Conservation (phyloP, 1,140 invertebrate genomes). For the Monochamus saltuarius region DNA sequence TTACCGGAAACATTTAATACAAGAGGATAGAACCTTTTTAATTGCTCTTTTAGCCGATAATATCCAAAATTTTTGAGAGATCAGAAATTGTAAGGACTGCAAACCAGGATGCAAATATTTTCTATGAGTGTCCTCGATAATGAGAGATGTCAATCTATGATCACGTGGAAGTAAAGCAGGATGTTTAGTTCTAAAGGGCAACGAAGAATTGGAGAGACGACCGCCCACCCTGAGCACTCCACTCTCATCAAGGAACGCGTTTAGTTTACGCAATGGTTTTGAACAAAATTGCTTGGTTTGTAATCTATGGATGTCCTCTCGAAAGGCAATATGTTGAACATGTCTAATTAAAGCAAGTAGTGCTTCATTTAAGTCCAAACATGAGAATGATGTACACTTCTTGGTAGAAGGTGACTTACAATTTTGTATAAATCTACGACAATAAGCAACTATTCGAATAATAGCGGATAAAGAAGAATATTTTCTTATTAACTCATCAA, state of each 20-base stretch:
- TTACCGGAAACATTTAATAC: constrained; percentile 4
- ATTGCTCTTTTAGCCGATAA: constrained; percentile 3
- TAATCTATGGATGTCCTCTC: neutral
- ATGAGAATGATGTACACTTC: too few species aligned
- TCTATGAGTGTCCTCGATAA: constrained; percentile 10
- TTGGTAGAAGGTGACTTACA: too few species aligned
- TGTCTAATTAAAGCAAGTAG: neutral
- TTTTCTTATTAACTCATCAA: neutral
- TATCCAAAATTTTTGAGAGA: constrained; percentile 19
- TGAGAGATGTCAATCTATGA: constrained; percentile 7
- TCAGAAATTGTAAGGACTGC: constrained; percentile 10
- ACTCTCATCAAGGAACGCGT: too few species aligned
- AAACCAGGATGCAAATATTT: constrained; percentile 17
- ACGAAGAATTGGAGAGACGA: constrained; percentile 26
- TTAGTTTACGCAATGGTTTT: too few species aligned
- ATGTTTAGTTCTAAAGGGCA: constrained; percentile 18
- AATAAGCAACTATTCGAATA: neutral
- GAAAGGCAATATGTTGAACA: constrained; percentile 2
- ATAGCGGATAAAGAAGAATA: neutral
- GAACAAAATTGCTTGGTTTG: too few species aligned
- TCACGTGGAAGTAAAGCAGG: constrained; percentile 11
- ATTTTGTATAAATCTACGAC: too few species aligned
- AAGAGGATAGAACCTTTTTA: constrained; percentile 5
- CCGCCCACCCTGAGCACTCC: constrained; percentile 18
- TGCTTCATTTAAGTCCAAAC: neutral